A percentile compares a stretch with the other conserved stretches of the same genome.
phyloP scores from a whole-genome alignment of 2,113 vertebrate genomes.

The Columba janthina region DNA sequence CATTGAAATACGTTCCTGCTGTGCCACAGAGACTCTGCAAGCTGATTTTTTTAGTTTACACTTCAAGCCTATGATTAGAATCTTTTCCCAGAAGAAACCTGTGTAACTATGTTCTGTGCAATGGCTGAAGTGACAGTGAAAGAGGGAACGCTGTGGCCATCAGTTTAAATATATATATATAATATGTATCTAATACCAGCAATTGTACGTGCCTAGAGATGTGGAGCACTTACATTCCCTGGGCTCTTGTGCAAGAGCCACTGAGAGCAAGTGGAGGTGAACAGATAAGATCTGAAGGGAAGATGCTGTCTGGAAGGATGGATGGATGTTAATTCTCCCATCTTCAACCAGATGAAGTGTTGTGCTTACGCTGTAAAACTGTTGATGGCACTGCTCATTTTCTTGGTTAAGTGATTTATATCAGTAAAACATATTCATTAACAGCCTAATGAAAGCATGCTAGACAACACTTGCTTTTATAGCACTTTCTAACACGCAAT shows the following conservation, averaged over 20 bases:
- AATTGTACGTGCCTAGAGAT: background rate
- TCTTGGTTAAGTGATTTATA: background rate
- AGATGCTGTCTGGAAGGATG: background rate
- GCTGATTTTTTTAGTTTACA: background rate
- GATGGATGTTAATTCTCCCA: background rate
- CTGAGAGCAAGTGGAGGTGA: background rate
- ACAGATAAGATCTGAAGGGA: background rate
- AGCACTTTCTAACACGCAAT: background rate
- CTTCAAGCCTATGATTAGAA: background rate
- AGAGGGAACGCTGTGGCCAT: accelerated
- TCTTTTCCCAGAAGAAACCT: background rate
- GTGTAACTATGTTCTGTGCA: background rate
- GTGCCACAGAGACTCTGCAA: background rate
- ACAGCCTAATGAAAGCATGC: background rate
- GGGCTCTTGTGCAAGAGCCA: background rate
- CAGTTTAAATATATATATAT: background rate
- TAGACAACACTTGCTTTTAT: background rate
- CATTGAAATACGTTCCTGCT: background rate
- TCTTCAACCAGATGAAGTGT: background rate
- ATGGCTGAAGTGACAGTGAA: background rate
- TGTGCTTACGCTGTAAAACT: background rate
- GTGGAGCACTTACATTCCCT: background rate
- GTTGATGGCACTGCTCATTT: background rate
- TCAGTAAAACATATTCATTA: background rate
- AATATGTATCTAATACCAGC: background rate